These are phyloP conservation scores for Pseudochaenichthys georgianus DNA, from an alignment of 2,797 vertebrate species.

Conservation along the genomic window DNA sequence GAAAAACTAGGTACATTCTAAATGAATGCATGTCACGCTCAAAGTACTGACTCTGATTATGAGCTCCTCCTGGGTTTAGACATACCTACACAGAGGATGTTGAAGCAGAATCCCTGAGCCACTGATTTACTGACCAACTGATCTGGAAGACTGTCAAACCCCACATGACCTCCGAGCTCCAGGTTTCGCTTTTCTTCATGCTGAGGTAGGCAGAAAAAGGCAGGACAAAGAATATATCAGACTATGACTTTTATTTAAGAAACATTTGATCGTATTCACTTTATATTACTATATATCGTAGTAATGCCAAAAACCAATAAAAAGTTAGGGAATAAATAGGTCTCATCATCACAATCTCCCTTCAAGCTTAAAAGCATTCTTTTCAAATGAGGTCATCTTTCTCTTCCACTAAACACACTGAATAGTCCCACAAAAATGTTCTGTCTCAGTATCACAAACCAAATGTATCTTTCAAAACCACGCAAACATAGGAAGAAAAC, in stretches of 20 bases:
- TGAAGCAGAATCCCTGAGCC: conserved; percentile 96
- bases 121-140: conserved; percentile 98
- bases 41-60: not conserved
- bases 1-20: not conserved
- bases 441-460: conserved; percentile 15
- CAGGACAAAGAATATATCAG: conserved; percentile 8
- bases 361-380: conserved; percentile 48
- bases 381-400: conserved; percentile 61
- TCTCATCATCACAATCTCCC: conserved; percentile 31
- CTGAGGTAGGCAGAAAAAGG: conserved; percentile 73
- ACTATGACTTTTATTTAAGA: not conserved
- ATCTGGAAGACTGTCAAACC: conserved; percentile 97
- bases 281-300: not conserved
- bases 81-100: conserved; percentile 98
- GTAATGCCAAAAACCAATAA: not conserved
- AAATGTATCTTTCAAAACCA: conserved; percentile 13
- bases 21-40: not conserved
- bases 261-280: conserved; percentile 1
- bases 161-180: conserved; percentile 92
- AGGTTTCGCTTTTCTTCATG: conserved; percentile 91
- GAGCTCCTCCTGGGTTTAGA: conserved; percentile 24
- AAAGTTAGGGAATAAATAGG: not conserved
- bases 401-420: conserved; percentile 31
- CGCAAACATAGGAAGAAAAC: not conserved
- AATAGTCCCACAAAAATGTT: conserved; percentile 43